Conservation (phyloP, 2,797 vertebrate genomes). For the Euthynnus affinis region DNA sequence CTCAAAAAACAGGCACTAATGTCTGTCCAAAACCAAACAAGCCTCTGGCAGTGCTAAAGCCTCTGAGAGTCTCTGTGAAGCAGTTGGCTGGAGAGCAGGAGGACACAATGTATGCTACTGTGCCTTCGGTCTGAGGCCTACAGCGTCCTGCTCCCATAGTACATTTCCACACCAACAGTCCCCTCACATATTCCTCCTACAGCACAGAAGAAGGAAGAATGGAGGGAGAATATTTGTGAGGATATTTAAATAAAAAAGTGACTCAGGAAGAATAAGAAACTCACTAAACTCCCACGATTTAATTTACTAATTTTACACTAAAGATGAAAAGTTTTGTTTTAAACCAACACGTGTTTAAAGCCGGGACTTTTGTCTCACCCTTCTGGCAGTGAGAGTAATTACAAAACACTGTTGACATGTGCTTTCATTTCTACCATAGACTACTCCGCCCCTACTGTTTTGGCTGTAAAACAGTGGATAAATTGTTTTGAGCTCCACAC, state of each 20-base stretch:
- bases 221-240: slow-evolving; percentile 3
- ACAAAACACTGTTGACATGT: too few relatives aligned
- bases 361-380: too few relatives aligned
- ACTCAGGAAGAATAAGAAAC: not conserved
- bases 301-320: not conserved
- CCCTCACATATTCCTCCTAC: slow-evolving; percentile 36
- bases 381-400: too few relatives aligned
- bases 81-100: slow-evolving; percentile 60
- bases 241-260: slow-evolving; percentile 14
- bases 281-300: not conserved
- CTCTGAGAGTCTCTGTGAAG: slow-evolving; percentile 67
- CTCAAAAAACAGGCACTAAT: slow-evolving; percentile 52
- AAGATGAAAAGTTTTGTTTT: slow-evolving; percentile 3
- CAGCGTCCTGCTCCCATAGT: slow-evolving; percentile 45
- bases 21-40: slow-evolving; percentile 63
- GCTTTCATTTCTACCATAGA: too few relatives aligned
- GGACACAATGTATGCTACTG: slow-evolving; percentile 71
- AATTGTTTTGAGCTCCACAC: too few relatives aligned
- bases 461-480: too few relatives aligned
- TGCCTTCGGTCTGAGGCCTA: slow-evolving; percentile 58
- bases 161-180: slow-evolving; percentile 62
- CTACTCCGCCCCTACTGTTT: too few relatives aligned
- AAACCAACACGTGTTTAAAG: not conserved
- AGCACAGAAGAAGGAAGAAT: not conserved
- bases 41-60: slow-evolving; percentile 53